These are phyloP conservation scores for Brienomyrus longianalis DNA, from an alignment of 2,113 vertebrate species.

Conservation along the genomic window DNA sequence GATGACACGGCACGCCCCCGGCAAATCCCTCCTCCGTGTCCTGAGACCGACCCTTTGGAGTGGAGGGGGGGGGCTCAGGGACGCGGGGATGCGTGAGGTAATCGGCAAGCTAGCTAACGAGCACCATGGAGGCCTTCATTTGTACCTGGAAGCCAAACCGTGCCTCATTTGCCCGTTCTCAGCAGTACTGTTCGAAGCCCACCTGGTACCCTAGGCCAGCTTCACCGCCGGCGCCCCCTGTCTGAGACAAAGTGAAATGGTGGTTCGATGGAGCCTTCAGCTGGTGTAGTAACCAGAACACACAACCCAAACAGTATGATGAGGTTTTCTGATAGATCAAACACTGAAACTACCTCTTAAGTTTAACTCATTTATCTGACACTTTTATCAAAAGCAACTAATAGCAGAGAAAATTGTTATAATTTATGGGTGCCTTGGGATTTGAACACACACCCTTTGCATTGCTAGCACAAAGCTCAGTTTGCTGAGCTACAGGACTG, in stretches of 20 bases:
- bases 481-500: not conserved
- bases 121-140: not conserved
- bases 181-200: not conserved
- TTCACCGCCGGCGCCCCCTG: not conserved
- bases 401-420: not conserved
- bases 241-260: not conserved
- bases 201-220: not conserved
- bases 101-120: not conserved
- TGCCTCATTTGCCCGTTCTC: not conserved
- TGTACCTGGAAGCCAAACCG: not conserved
- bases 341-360: not conserved
- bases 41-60: not conserved
- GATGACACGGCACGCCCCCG: conserved; percentile 33
- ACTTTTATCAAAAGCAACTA: not conserved
- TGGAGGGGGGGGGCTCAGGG: not conserved
- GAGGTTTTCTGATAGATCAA: not conserved
- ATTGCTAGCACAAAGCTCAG: not conserved
- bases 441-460: not conserved
- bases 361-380: not conserved
- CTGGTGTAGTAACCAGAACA: not conserved
- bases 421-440: not conserved
- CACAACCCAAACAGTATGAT: not conserved
- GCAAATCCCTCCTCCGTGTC: conserved; percentile 31
- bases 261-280: not conserved
- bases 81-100: not conserved